Evolutionary conservation across 2,888 invertebrate species (phyloP), one percentile per base, ranked within the genome.

Genomic region (Hoplodrina blanda): DNA sequence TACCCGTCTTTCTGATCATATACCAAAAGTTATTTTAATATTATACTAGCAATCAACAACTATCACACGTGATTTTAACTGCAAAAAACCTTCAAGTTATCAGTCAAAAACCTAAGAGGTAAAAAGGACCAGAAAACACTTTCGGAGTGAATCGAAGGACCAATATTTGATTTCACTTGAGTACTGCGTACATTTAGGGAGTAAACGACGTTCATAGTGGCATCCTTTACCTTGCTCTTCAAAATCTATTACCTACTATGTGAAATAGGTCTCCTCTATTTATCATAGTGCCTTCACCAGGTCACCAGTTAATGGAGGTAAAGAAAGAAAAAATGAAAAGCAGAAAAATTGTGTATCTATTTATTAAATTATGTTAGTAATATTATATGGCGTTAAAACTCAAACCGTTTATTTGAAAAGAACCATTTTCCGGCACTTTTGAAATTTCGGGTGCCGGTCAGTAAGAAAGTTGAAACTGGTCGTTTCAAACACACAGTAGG

Each of bases 101-200:
- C 56, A 46, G 17, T 11, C 25, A 61, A 61, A 59, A 41, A 49
- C 19, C 19, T 62, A 52, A 50, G 62, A 62, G 33, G 30, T 25
- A 73, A 15, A 33, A 56, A 61, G 33, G 53, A 49, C 70, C 73
- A 62, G 46, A 46, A 46, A 78, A 77, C 57, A 60, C 76, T 59
- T 62, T 52, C 30, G 59, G 33, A 3, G 19, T 50, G 53, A 66
- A 66, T 62, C 54, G 49, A 59, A 66, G 25, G 53, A 20, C 67
- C 57, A 78, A 76, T 80, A 72, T 78, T 80, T 80, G 72, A 65
- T 62, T 57, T 67, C 55, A 65, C 63, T 76, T 46, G 57, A 68
- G 46, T 52, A 59, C 69, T 55, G 52, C 56, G 50, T 54, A 56
- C 57, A 53, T 60, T 72, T 41, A 41, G n/a, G 56, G 60, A 56